These are phyloP conservation scores for Apamea crenata DNA, from an alignment of 2,888 invertebrate genomes.

Conservation along the genomic window DNA sequence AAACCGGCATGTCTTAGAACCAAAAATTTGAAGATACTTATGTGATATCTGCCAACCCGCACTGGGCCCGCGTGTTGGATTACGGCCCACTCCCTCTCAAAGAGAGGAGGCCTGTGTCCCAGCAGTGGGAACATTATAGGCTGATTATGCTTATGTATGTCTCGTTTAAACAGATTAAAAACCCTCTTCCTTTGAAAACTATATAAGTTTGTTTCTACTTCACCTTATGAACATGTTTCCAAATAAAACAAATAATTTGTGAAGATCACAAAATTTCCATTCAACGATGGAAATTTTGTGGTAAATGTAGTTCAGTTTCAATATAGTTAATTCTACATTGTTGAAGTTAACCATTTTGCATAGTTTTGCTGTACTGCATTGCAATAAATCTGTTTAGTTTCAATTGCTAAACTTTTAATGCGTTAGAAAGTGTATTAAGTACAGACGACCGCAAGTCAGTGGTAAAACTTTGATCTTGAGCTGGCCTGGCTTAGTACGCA, in stretches of 20 bases:
- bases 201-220: neutral
- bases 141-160: no score
- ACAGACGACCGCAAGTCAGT: neutral
- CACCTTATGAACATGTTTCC: neutral
- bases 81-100: no score
- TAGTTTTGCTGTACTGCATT: neutral
- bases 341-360: neutral
- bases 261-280: neutral
- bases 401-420: neutral
- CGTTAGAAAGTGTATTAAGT: neutral
- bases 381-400: neutral
- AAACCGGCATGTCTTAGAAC: no score
- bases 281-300: no score
- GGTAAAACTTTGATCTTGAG: neutral
- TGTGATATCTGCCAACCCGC: no score
- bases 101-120: no score
- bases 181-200: neutral
- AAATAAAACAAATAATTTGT: neutral
- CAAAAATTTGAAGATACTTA: no score
- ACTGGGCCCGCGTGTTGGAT: no score
- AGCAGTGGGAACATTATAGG: no score
- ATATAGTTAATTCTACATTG: no score
- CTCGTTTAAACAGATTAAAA: neutral
- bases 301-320: no score
- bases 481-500: neutral